phyloP scores from a whole-genome alignment of 2,888 invertebrate genomes.

The Danaus chrysippus region DNA sequence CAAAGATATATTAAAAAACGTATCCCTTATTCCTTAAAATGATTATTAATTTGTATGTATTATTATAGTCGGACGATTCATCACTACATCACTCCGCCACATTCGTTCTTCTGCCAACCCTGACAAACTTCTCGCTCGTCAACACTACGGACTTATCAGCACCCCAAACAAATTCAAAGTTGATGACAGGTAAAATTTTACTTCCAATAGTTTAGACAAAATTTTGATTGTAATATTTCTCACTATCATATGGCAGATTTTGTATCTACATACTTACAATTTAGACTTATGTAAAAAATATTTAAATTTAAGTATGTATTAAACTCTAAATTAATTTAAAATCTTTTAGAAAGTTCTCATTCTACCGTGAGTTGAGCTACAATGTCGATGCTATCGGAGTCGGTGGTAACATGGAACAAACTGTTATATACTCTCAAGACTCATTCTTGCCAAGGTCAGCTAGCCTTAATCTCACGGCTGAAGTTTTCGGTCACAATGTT shows the following conservation, averaged over 20 bases:
- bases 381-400: slow-evolving; percentile 83
- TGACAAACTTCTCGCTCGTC: slow-evolving; percentile 79
- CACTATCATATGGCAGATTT: too few species aligned
- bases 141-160: slow-evolving; percentile 75
- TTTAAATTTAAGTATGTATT: not conserved
- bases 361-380: slow-evolving; percentile 87
- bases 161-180: slow-evolving; percentile 78
- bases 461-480: slow-evolving; percentile 85
- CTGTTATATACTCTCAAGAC: slow-evolving; percentile 90
- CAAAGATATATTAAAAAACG: not conserved
- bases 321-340: slow-evolving; percentile 5
- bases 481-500: slow-evolving; percentile 87
- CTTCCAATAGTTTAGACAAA: not conserved
- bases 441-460: slow-evolving; percentile 88
- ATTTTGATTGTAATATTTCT: too few species aligned
- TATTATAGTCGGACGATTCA: slow-evolving; percentile 87
- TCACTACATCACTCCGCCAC: slow-evolving; percentile 88
- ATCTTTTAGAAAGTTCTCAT: slow-evolving; percentile 84
- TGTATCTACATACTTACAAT: too few species aligned
- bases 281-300: too few species aligned
- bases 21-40: slow-evolving; percentile 9
- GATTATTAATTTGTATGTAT: not conserved
- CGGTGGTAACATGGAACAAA: slow-evolving; percentile 83
- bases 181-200: slow-evolving; percentile 80
- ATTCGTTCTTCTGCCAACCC: slow-evolving; percentile 88